These are phyloP conservation scores for Prunella himalayana DNA, from an alignment of 2,113 vertebrate species.

Conservation along the genomic window DNA sequence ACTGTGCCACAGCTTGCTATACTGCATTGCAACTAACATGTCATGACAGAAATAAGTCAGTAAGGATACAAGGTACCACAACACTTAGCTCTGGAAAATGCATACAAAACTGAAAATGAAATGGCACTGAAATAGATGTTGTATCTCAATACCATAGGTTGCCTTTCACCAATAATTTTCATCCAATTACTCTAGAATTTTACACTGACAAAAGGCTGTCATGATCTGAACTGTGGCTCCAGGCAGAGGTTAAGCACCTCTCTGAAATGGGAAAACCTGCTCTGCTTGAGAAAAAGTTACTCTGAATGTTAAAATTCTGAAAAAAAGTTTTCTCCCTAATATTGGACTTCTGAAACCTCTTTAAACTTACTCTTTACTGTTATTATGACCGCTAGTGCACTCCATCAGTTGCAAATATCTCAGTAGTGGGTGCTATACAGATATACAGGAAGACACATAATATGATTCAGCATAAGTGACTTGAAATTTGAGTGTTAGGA, in stretches of 20 bases:
- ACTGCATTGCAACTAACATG: background rate
- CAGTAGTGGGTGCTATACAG: background rate
- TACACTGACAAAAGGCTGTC: background rate
- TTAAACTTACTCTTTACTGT: background rate
- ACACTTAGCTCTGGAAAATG: background rate
- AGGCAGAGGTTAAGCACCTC: background rate
- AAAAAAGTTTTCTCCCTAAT: background rate
- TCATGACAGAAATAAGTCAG: background rate
- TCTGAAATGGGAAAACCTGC: background rate
- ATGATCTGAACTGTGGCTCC: background rate
- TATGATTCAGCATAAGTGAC: background rate
- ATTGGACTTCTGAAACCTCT: background rate
- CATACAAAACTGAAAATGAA: background rate
- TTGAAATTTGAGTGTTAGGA: background rate
- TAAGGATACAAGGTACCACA: background rate
- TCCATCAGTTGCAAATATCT: background rate
- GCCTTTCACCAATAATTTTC: background rate
- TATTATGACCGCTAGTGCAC: background rate
- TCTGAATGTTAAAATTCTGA: background rate
- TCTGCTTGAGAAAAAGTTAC: background rate
- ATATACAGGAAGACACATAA: background rate
- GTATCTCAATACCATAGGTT: background rate
- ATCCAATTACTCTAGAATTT: background rate
- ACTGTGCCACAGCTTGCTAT: background rate
- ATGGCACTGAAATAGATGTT: background rate